A percentile compares a stretch with the other conserved stretches of the same genome.
Conservation (phyloP, 2,888 invertebrate genomes). For the Helleia helle region DNA sequence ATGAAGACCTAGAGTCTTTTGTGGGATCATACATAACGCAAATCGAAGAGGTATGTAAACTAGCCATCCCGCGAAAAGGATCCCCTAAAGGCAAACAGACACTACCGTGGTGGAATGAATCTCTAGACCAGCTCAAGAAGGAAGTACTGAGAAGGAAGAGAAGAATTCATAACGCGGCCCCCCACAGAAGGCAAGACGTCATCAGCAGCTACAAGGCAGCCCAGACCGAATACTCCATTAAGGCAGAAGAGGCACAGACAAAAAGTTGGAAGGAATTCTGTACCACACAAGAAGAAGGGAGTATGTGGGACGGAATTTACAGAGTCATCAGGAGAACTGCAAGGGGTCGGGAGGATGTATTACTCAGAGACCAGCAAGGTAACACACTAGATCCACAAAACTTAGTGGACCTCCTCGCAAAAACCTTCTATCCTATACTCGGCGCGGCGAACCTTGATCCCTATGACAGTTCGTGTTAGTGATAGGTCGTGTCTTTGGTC, state of each 20-base stretch:
- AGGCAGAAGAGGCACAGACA: constrained; percentile 11
- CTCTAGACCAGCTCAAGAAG: background rate
- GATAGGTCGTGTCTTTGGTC: too few species aligned
- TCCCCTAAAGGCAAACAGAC: background rate
- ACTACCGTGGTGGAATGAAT: constrained; percentile 11
- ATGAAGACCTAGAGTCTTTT: constrained; percentile 1
- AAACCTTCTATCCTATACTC: too few species aligned
- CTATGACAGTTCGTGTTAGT: too few species aligned
- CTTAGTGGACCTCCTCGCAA: constrained; percentile 18
- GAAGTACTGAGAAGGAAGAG: constrained; percentile 12
- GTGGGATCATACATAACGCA: constrained; percentile 8
- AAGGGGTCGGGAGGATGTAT: constrained; percentile 13
- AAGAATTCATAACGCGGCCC: constrained; percentile 13
- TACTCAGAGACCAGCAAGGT: constrained; percentile 9
- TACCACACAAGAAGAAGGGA: too few species aligned
- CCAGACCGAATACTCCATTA: too few species aligned
- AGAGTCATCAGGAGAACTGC: too few species aligned
- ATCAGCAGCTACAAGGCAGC: constrained; percentile 17
- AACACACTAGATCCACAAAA: too few species aligned
- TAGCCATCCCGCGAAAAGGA: constrained; percentile 9
- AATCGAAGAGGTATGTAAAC: constrained; percentile 9
- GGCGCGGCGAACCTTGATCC: too few species aligned
- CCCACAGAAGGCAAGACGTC: constrained; percentile 9
- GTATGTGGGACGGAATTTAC: too few species aligned
- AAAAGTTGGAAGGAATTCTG: too few species aligned